phyloP scores from a whole-genome alignment of 2,888 invertebrate species.

The Archips xylosteana region DNA sequence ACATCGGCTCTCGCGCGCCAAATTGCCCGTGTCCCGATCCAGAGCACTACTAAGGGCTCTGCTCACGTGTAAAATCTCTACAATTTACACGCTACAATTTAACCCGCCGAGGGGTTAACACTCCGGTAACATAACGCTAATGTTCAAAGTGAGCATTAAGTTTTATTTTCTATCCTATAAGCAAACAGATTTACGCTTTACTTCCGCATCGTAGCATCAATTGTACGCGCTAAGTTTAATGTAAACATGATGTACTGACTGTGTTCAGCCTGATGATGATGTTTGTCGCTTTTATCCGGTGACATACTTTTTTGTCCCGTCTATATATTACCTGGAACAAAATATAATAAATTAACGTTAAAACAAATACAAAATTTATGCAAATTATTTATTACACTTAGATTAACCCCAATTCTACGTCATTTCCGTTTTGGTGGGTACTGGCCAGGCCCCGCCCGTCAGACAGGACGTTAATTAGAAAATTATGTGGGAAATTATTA shows the following conservation, averaged over 20 bases:
- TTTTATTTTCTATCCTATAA: conserved; percentile 57
- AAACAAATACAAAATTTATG: conserved; percentile 54
- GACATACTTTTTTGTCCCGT: conserved; percentile 48
- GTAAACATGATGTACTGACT: conserved; percentile 47
- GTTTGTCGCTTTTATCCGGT: conserved; percentile 47
- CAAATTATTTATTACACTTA: conserved; percentile 56
- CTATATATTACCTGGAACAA: conserved; percentile 77
- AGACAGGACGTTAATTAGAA: conserved; percentile 82
- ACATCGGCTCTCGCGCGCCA: conserved; percentile 71
- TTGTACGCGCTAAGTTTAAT: conserved; percentile 49
- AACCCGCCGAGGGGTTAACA: conserved; percentile 62
- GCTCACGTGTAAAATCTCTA: conserved; percentile 78
- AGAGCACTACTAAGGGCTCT: conserved; percentile 76
- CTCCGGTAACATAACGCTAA: conserved; percentile 47
- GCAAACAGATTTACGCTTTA: conserved; percentile 57
- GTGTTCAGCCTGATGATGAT: neutral
- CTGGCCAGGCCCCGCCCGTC: conserved; percentile 59
- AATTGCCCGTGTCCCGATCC: conserved; percentile 80
- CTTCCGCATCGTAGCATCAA: conserved; percentile 52
- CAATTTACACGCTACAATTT: conserved; percentile 71
- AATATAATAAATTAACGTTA: conserved; percentile 59
- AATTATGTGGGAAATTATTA: conserved; percentile 84
- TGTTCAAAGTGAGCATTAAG: conserved; percentile 59
- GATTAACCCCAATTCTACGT: conserved; percentile 61
- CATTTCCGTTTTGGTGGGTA: conserved; percentile 73